Conservation (phyloP, 2,797 vertebrate species). For the Hybognathus amarus region DNA sequence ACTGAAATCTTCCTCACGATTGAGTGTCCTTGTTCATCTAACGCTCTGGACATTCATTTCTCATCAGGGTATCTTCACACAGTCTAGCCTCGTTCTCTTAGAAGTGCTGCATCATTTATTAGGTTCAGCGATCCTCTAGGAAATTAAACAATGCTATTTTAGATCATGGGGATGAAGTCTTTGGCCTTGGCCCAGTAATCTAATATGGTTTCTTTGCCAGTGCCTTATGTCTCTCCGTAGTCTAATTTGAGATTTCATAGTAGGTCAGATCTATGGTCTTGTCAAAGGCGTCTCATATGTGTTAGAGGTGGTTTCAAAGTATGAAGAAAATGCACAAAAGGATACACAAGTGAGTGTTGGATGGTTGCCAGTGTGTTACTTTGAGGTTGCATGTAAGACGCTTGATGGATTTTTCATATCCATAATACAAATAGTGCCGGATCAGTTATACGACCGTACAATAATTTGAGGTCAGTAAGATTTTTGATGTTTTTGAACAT, state of each 20-base stretch:
- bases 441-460: not conserved
- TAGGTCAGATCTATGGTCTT: not conserved
- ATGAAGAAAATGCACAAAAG: not conserved
- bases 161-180: constrained; percentile 33
- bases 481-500: too few relatives aligned
- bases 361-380: not conserved
- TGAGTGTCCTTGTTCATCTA: not conserved
- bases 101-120: constrained; percentile 49
- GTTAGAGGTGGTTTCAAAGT: not conserved
- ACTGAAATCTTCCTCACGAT: not conserved
- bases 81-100: constrained; percentile 30
- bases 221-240: not conserved
- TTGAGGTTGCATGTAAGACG: not conserved
- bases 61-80: not conserved
- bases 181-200: constrained; percentile 45
- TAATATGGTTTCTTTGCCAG: constrained; percentile 31
- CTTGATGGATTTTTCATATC: not conserved
- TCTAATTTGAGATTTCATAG: constrained; percentile 12
- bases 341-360: not conserved
- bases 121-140: constrained; percentile 54
- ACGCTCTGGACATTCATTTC: not conserved
- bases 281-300: not conserved
- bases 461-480: not conserved
- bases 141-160: constrained; percentile 62
- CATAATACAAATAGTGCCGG: not conserved